Conservation (phyloP, 2,113 vertebrate genomes). For the Baryphthengus martii region DNA sequence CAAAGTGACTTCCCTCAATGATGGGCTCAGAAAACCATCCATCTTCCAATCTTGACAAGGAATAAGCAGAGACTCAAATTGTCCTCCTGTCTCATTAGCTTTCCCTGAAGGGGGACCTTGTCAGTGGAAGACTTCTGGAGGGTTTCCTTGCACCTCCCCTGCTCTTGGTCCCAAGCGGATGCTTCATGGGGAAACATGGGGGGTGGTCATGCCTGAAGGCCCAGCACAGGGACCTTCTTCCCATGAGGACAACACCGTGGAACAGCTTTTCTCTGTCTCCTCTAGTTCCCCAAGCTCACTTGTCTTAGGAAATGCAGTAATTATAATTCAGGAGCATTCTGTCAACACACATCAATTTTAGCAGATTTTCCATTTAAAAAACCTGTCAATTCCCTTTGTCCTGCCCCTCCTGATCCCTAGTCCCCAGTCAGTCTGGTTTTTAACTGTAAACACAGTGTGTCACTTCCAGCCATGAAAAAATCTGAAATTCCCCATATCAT, state of each 20-base stretch:
- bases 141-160: background rate
- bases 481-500: background rate
- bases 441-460: background rate
- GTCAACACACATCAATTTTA: background rate
- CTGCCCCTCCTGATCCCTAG: background rate
- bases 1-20: background rate
- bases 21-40: background rate
- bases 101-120: background rate
- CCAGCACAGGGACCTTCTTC: background rate
- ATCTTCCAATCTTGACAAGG: background rate
- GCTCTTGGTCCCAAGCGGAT: background rate
- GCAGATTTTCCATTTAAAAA: background rate
- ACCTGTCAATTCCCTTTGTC: background rate
- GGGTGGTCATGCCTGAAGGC: background rate
- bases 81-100: background rate
- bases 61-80: background rate
- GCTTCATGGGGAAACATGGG: fast-evolving
- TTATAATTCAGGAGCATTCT: background rate
- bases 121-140: background rate
- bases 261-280: background rate
- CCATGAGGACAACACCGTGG: background rate
- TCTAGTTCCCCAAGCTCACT: background rate
- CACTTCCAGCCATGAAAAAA: background rate
- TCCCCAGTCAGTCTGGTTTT: background rate
- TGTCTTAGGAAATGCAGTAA: background rate